A percentile compares a stretch with the other conserved stretches of the same genome.
These are phyloP conservation scores for Bryconaethiops microstoma DNA, from an alignment of 2,797 vertebrate genomes.

Conservation along the genomic window DNA sequence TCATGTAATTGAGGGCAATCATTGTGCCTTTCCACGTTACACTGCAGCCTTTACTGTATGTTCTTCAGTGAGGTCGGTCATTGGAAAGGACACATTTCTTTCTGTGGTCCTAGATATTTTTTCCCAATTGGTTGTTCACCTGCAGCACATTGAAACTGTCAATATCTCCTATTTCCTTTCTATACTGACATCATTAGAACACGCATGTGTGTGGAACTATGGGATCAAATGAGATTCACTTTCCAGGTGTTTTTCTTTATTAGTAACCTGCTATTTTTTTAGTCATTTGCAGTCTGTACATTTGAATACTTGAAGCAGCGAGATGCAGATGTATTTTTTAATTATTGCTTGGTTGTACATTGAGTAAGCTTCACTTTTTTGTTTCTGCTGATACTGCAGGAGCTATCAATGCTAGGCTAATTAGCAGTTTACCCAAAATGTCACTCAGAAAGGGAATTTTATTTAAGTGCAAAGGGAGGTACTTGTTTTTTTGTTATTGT, in stretches of 20 bases:
- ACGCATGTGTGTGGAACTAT: not conserved
- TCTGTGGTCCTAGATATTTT: not conserved
- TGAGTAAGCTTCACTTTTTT: conserved; percentile 56
- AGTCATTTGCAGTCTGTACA: conserved; percentile 62
- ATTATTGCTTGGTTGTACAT: conserved; percentile 63
- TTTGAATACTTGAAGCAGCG: conserved; percentile 77
- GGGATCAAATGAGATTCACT: not conserved
- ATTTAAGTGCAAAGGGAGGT: conserved; percentile 74
- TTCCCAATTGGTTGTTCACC: not conserved
- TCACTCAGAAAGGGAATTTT: conserved; percentile 76
- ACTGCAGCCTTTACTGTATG: not conserved
- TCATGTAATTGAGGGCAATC: conserved; percentile 52
- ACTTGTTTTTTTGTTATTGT: conserved; percentile 42
- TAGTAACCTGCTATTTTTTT: conserved; percentile 31
- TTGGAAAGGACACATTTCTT: not conserved
- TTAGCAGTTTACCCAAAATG: conserved; percentile 58
- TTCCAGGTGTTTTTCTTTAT: conserved; percentile 18
- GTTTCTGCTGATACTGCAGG: conserved; percentile 22
- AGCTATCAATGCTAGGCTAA: conserved; percentile 51
- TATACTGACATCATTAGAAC: not conserved
- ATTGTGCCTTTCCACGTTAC: conserved; percentile 68
- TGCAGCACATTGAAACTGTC: not conserved
- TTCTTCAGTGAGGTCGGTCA: not conserved
- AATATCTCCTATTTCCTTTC: not conserved
- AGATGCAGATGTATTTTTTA: conserved; percentile 54